phyloP scores from a whole-genome alignment of 37 sponge, comb jelly and placozoan genomes.

The Chondrilla cf. caribensis region DNA sequence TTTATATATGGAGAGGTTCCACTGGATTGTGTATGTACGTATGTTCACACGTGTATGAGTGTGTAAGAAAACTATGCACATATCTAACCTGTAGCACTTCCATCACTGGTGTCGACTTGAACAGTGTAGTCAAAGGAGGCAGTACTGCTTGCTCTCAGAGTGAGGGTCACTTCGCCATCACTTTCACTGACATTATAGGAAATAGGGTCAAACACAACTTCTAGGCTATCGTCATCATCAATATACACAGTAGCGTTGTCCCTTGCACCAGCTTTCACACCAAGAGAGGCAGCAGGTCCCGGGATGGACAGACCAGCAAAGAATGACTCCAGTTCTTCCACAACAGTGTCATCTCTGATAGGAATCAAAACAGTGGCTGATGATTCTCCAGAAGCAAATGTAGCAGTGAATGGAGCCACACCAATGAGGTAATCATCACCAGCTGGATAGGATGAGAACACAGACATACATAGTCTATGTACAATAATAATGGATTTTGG shows the following conservation, averaged over 20 bases:
- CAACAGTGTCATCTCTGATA: constrained; percentile 21
- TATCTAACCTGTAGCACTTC: not conserved
- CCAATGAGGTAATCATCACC: too few relatives aligned
- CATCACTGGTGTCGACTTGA: not conserved
- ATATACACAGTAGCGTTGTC: constrained; percentile 16
- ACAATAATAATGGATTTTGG: too few relatives aligned
- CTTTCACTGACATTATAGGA: constrained; percentile 3
- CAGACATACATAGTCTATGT: too few relatives aligned
- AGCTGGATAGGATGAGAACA: too few relatives aligned
- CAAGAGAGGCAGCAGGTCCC: not conserved
- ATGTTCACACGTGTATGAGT: not conserved
- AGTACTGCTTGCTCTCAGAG: not conserved
- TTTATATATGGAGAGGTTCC: too few relatives aligned
- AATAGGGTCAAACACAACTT: not conserved
- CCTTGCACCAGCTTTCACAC: not conserved
- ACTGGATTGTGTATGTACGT: not conserved
- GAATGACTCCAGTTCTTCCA: constrained; percentile 23
- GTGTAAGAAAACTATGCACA: not conserved
- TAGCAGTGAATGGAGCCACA: not conserved
- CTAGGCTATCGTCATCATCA: constrained; percentile 32
- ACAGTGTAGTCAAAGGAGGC: not conserved
- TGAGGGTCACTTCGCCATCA: constrained; percentile 21
- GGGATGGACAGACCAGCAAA: not conserved
- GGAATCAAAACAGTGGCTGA: not conserved
- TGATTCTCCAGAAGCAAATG: not conserved